phyloP scores from a whole-genome alignment of 2,888 invertebrate species.

The Noctuana brunneofusca region DNA sequence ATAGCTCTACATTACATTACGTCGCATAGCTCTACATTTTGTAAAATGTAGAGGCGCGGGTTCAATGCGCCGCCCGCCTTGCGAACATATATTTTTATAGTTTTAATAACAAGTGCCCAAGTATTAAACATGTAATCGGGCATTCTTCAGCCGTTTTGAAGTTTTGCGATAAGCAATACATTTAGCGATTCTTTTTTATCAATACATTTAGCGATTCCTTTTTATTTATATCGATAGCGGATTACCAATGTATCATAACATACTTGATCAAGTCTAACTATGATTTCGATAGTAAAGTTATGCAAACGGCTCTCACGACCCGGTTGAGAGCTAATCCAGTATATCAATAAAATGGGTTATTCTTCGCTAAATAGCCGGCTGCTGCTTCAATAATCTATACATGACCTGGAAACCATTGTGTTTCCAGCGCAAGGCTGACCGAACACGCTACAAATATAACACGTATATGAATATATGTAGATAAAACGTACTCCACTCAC shows the following conservation, averaged over 20 bases:
- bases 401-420: conserved; percentile 32
- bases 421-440: conserved; percentile 23
- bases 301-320: not conserved
- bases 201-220: no score
- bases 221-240: no score
- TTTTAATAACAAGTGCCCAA: not conserved
- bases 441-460: conserved; percentile 10
- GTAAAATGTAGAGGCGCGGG: no score
- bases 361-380: conserved; percentile 11
- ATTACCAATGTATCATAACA: no score
- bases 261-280: not conserved
- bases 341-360: conserved; percentile 25
- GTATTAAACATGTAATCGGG: not conserved
- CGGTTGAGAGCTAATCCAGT: not conserved
- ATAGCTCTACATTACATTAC: no score
- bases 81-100: not conserved
- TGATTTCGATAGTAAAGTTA: not conserved
- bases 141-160: no score
- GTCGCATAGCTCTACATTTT: no score
- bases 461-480: conserved; percentile 13
- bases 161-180: no score
- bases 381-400: conserved; percentile 27
- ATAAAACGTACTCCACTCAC: not conserved
- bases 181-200: no score
- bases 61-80: no score